Base-by-base conservation (phyloP, 2,113 vertebrate species). In the Sterna hirundo region DNA sequence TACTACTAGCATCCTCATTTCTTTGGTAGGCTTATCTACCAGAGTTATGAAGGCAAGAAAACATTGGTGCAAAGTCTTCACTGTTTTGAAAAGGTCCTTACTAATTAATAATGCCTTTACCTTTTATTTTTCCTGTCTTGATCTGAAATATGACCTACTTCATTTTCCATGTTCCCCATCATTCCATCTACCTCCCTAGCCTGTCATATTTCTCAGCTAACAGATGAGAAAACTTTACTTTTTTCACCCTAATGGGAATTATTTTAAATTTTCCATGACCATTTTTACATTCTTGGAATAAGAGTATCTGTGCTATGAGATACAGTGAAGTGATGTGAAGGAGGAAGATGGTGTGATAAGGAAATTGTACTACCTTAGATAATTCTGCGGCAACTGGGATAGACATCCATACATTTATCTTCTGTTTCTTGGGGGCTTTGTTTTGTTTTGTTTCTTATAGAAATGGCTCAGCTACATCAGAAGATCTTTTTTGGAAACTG, bases 401-500 rank as follows among this genome's bases (percentile, higher is more conserved):
- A 86, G 46, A 80, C 62, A 65, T 44, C 49, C 22, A 42, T 61
- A 72, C 75, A 88, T 90, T 95, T 94, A 93, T 95, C 78, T 90
- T 89, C 55, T 96, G 52, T 91, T 94, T 94, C 83, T 72, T 92
- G 93, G 93, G 79, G 78, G 27, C 64, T 89, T 89, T 91, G 58
- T 88, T 95, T 91, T 89, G 26, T 91, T 80, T 52, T 93, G 87
- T 94, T 75, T 95, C 72, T 81, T 97, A 62, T 89, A 99, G 99
- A 58, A 99, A 99, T 74, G 99, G 99, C 79, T 99, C 99, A 20
- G 98, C 99, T 92, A 99, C 99, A 60, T 99, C 99, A 10, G 99
- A 99, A 98, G 99, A 99, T 84, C 97, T 99, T 55, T 99, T 99
- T 93, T 99, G 99, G 99, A 99, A 99, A 97, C 98, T 99, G 51